phyloP scores from a whole-genome alignment of 2,797 vertebrate genomes.

The Gobionotothen gibberifrons region DNA sequence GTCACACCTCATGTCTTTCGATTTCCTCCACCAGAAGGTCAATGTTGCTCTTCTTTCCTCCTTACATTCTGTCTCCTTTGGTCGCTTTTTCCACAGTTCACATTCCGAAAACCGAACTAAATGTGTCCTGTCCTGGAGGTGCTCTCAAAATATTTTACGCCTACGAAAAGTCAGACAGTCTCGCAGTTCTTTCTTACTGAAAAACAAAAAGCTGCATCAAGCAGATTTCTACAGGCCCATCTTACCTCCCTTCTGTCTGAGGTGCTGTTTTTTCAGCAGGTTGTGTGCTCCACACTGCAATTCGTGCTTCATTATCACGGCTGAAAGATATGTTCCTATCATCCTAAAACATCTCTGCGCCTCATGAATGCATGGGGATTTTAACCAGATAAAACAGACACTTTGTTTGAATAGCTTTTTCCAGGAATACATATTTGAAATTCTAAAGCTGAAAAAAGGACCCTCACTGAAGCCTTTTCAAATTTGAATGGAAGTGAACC shows the following conservation, averaged over 20 bases:
- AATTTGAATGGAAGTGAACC: conserved; percentile 6
- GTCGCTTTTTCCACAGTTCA: conserved; percentile 29
- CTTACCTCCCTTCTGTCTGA: background rate
- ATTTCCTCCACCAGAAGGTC: conserved; percentile 28
- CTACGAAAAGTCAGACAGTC: conserved; percentile 51
- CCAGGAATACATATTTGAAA: conserved; percentile 31
- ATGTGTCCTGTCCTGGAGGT: conserved; percentile 17
- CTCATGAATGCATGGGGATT: background rate
- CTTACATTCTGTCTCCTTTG: conserved; percentile 1
- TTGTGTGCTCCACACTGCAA: conserved; percentile 24
- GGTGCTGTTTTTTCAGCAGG: conserved; percentile 1
- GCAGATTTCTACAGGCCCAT: conserved; percentile 7
- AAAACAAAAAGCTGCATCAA: conserved; percentile 8
- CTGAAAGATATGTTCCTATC: conserved; percentile 32
- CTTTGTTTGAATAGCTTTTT: conserved; percentile 44
- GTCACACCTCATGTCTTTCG: conserved; percentile 44
- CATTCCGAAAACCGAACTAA: conserved; percentile 40
- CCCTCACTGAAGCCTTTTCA: conserved; percentile 41
- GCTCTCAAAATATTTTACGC: conserved; percentile 29
- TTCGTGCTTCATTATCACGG: conserved; percentile 25
- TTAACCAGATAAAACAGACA: conserved; percentile 21
- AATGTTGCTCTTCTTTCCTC: conserved; percentile 1
- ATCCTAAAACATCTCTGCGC: conserved; percentile 18
- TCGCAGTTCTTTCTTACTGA: conserved; percentile 4
- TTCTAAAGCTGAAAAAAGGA: conserved; percentile 17